Base-by-base conservation (phyloP, 2,113 vertebrate species). In the Siniperca chuatsi region DNA sequence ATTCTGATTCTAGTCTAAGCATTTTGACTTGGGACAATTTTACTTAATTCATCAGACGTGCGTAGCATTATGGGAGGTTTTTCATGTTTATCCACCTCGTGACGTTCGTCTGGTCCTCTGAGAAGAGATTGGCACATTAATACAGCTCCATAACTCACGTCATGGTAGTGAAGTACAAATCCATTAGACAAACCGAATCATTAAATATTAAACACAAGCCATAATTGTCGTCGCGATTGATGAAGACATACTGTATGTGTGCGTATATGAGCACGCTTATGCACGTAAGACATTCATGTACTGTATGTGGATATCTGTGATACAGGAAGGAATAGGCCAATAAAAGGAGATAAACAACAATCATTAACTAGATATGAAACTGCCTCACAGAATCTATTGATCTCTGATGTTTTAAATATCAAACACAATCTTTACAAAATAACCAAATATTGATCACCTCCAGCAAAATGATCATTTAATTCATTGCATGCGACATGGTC, bases 191-290 rank as follows among this genome's bases (percentile, higher is more conserved):
- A 85, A 72, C 62, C 25, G 60, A 46, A 66, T n/a, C 62, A 89
- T 92, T 52, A 92, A 90, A 86, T 89, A 89, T 90, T 88, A 86
- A 91, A 44, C 21, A 25, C 3, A 35, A 21, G 21, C 58, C 44
- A 48, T 48, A 75, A 73, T 52, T 3, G 0, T 89, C 64, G 67
- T 80, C 58, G 48, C 46, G 40, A 65, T 18, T 72, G 62, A 86
- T 86, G 72, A 78, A 20, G 57, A 46, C 70, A 35, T 35, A 12
- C 25, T 46, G 60, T 75, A 6, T 4, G 52, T 48, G 58, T 76
- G 35, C 8, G 13, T 55, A n/a, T 18, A 9, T 20, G 52, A 79
- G 6, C 4, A 65, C 7, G 2, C 8, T 25, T 4, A 42, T 25
- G 37, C 54, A 21, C 0, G 8, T 20, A 0, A 33, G 8, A 13